Conservation (phyloP, 2,797 vertebrate genomes). For the Simalia tracyae region DNA sequence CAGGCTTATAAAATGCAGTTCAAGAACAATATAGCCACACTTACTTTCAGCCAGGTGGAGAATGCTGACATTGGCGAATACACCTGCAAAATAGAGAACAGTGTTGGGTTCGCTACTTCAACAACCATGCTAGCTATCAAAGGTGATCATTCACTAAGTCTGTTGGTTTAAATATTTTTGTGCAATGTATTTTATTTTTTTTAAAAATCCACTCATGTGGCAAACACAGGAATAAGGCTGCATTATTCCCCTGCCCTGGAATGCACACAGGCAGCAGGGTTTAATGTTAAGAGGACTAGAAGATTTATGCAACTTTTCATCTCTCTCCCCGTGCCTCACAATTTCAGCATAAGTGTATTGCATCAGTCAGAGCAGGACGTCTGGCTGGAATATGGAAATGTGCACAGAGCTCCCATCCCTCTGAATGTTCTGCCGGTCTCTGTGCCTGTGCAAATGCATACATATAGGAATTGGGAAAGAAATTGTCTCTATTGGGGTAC, state of each 20-base stretch:
- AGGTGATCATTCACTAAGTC: conserved; percentile 75
- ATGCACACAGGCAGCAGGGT: neutral
- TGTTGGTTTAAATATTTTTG: neutral
- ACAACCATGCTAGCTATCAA: conserved; percentile 84
- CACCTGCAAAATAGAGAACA: conserved; percentile 91
- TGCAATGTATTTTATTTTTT: neutral
- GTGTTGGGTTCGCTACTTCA: conserved; percentile 83
- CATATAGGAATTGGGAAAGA: neutral
- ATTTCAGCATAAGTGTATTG: neutral
- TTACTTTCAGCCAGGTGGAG: conserved; percentile 83
- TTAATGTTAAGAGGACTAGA: too few species aligned
- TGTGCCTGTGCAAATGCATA: neutral
- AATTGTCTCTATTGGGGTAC: neutral
- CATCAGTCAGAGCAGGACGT: neutral
- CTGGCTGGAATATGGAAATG: neutral
- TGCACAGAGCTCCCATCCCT: neutral
- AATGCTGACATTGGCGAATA: conserved; percentile 86
- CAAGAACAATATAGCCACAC: conserved; percentile 82
- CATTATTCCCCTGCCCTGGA: too few species aligned
- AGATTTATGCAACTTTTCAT: neutral
- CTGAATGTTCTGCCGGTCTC: neutral
- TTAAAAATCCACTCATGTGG: neutral
- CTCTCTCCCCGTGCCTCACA: neutral
- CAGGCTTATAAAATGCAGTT: conserved; percentile 85
- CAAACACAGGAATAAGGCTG: neutral